Evolutionary conservation across 1,140 invertebrate genomes (phyloP).

Genomic region (Brachionus angularis): DNA sequence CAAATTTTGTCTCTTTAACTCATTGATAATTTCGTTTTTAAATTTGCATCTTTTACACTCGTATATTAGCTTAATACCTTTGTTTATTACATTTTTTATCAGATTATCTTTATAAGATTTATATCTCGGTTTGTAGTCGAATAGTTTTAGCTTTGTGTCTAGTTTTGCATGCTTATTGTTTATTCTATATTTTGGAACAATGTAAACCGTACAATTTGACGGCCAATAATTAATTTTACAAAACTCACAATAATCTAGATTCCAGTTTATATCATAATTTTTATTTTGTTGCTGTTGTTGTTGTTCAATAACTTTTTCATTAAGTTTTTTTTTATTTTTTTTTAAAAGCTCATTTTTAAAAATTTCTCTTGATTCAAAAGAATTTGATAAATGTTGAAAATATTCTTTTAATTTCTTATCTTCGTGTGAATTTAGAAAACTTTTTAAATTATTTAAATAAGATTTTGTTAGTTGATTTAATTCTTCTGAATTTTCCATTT

Average conservation of each 20-base stretch:
- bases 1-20: conserved; percentile 1
- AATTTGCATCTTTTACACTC: conserved; percentile 25
- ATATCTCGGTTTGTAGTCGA: conserved; percentile 13
- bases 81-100: conserved; percentile 27
- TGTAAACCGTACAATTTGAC: conserved; percentile 19
- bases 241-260: conserved; percentile 10
- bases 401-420: conserved; percentile 18
- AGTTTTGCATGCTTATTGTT: not conserved
- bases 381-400: conserved; percentile 17
- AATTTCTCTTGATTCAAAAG: not conserved
- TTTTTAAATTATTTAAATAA: conserved; percentile 6
- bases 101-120: not conserved
- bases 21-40: conserved; percentile 1
- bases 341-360: not conserved
- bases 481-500: not conserved
- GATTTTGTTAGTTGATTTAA: not conserved
- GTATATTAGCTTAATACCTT: conserved; percentile 32
- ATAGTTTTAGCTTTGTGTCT: not conserved
- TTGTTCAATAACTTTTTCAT: conserved; percentile 37
- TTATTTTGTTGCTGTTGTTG: not conserved
- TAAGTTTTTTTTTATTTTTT: not conserved
- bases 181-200: conserved; percentile 5
- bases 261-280: conserved; percentile 24
- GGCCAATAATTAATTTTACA: conserved; percentile 30
- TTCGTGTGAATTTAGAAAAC: not conserved